Percentiles rank a stretch among this genome's conserved stretches.
Conservation (phyloP, 2,113 vertebrate species). For the Physeter macrocephalus region DNA sequence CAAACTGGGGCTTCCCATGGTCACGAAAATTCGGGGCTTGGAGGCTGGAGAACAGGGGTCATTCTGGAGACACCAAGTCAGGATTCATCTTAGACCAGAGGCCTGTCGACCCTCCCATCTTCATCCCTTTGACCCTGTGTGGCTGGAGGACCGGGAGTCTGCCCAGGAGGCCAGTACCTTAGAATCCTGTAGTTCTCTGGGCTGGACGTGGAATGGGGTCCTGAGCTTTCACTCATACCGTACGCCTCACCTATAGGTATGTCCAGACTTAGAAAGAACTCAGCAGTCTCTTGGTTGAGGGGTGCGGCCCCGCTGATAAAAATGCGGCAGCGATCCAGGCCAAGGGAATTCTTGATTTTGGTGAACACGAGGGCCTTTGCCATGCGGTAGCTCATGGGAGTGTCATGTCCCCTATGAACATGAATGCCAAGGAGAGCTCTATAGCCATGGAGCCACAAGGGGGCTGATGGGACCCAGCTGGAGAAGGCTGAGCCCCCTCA, state of each 20-base stretch:
- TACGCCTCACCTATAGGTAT: slow-evolving; percentile 90
- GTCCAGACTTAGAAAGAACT: slow-evolving; percentile 96
- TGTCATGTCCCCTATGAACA: background rate
- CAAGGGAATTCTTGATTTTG: slow-evolving; percentile 87
- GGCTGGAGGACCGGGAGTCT: background rate
- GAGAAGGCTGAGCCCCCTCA: background rate
- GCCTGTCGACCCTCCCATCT: background rate
- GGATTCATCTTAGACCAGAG: background rate
- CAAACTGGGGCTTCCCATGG: background rate
- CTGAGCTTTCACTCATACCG: slow-evolving; percentile 92
- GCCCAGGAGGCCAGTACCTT: slow-evolving; percentile 79
- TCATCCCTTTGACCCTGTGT: accelerated
- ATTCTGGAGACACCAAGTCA: background rate
- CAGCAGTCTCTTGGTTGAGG: slow-evolving; percentile 88
- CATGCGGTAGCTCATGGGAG: slow-evolving; percentile 85
- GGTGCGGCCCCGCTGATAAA: slow-evolving; percentile 91
- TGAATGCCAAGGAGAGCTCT: background rate
- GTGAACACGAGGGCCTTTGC: slow-evolving; percentile 89
- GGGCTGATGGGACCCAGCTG: background rate
- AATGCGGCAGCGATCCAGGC: slow-evolving; percentile 87
- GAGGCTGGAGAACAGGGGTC: background rate
- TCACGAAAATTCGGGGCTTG: background rate
- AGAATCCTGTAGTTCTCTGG: slow-evolving; percentile 76
- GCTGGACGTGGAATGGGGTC: slow-evolving; percentile 86
- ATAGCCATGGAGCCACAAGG: accelerated